Conservation (phyloP, 2,888 invertebrate genomes). For the Archaeoteleia sp. region DNA sequence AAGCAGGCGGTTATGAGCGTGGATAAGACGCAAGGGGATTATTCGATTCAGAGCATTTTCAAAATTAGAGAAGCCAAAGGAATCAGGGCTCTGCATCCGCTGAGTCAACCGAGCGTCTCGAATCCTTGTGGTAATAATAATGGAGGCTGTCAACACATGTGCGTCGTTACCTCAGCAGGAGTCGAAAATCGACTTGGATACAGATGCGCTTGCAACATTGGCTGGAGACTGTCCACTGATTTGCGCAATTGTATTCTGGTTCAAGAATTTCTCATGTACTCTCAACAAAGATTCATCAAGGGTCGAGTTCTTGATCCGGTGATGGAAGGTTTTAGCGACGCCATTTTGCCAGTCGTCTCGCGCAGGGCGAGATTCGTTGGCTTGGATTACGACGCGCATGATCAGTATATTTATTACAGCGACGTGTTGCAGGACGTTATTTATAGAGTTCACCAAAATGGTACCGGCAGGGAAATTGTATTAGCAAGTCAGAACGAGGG, state of each 20-base stretch:
- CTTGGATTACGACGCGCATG: constrained; percentile 92
- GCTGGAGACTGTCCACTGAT: constrained; percentile 85
- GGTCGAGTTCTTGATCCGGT: constrained; percentile 93
- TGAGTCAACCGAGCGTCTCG: constrained; percentile 81
- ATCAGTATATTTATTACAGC: constrained; percentile 96
- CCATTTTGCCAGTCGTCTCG: constrained; percentile 95
- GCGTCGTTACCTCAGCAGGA: constrained; percentile 87
- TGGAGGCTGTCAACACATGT: constrained; percentile 95
- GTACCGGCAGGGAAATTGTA: constrained; percentile 89
- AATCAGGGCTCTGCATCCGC: constrained; percentile 86
- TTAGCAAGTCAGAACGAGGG: constrained; percentile 97
- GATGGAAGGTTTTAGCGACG: constrained; percentile 93
- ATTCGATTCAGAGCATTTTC: constrained; percentile 86
- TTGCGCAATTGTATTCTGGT: constrained; percentile 87
- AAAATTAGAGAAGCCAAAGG: constrained; percentile 89
- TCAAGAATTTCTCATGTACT: constrained; percentile 94
- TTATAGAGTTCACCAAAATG: constrained; percentile 84
- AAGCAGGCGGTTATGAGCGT: constrained; percentile 92
- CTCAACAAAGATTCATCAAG: constrained; percentile 96
- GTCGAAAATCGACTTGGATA: constrained; percentile 83
- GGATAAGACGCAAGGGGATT: constrained; percentile 88
- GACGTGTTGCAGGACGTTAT: constrained; percentile 97
- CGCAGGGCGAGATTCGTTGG: constrained; percentile 95
- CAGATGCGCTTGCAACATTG: constrained; percentile 93
- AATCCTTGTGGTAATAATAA: constrained; percentile 93